phyloP scores from a whole-genome alignment of 2,113 vertebrate species.

The Pavo muticus region DNA sequence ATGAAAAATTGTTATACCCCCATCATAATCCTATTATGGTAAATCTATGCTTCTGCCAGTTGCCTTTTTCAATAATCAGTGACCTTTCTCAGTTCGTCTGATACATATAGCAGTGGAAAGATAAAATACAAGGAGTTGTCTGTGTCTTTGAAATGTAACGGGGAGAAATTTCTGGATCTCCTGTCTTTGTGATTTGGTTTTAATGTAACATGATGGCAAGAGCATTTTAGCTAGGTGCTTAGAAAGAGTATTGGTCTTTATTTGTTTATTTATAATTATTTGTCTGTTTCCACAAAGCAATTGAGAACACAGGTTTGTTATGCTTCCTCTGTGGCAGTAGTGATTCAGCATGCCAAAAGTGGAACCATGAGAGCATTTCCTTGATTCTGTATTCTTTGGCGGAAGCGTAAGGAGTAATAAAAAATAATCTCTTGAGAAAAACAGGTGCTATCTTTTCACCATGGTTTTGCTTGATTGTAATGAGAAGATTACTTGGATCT shows the following conservation, averaged over 20 bases:
- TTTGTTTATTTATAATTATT: background rate
- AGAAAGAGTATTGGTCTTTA: background rate
- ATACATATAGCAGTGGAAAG: background rate
- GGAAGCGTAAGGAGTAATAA: slow-evolving; percentile 17
- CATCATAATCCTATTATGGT: background rate
- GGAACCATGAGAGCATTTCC: slow-evolving; percentile 17
- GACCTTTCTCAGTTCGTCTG: background rate
- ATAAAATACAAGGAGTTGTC: background rate
- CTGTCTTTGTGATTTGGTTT: background rate
- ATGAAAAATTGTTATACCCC: background rate
- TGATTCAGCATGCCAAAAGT: slow-evolving; percentile 26
- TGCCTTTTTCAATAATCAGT: background rate
- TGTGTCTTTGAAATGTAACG: background rate
- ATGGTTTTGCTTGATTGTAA: slow-evolving; percentile 2
- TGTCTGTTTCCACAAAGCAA: background rate
- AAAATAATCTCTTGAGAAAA: slow-evolving; percentile 47
- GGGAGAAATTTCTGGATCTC: background rate
- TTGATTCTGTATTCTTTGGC: slow-evolving; percentile 63
- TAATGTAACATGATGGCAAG: background rate
- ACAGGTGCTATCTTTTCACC: background rate
- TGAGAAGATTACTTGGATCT: slow-evolving; percentile 24
- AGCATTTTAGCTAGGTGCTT: background rate
- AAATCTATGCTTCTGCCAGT: background rate
- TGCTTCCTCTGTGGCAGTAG: background rate
- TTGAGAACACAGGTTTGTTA: background rate